Evolutionary conservation across 2,113 vertebrate genomes (phyloP).

Genomic region (Anguilla rostrata): DNA sequence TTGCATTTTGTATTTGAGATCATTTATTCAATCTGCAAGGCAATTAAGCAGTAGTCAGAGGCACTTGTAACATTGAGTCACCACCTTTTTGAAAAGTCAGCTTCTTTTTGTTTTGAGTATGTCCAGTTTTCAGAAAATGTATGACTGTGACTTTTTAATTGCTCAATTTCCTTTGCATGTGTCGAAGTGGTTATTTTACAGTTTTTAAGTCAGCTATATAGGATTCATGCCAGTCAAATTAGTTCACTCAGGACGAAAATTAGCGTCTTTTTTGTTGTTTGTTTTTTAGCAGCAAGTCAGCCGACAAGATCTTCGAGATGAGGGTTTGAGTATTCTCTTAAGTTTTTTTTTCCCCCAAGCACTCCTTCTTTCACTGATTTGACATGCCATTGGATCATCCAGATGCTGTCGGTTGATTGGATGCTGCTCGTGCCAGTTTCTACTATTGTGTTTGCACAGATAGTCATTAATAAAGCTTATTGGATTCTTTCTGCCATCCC

Average conservation of each 20-base stretch:
- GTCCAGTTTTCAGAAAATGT: too few relatives aligned
- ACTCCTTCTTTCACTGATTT: neutral
- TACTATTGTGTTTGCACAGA: neutral
- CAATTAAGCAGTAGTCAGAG: neutral
- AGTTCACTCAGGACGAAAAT: neutral
- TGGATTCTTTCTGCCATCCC: neutral
- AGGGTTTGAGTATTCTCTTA: neutral
- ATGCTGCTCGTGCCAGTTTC: neutral
- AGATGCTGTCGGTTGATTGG: neutral
- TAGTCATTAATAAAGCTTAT: neutral
- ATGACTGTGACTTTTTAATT: neutral
- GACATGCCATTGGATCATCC: neutral
- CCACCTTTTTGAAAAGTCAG: neutral
- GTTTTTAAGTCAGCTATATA: neutral
- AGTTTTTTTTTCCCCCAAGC: neutral
- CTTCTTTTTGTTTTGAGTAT: neutral
- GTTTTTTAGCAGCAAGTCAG: neutral
- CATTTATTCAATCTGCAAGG: neutral
- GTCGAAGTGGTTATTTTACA: neutral
- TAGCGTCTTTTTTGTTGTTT: neutral
- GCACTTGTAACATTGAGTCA: neutral
- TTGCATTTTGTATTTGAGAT: neutral
- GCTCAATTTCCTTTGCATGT: neutral
- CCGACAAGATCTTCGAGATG: neutral
- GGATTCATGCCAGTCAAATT: neutral